Evolutionary conservation across 2,888 invertebrate species (phyloP).

Genomic region (Camponotus fellah): DNA sequence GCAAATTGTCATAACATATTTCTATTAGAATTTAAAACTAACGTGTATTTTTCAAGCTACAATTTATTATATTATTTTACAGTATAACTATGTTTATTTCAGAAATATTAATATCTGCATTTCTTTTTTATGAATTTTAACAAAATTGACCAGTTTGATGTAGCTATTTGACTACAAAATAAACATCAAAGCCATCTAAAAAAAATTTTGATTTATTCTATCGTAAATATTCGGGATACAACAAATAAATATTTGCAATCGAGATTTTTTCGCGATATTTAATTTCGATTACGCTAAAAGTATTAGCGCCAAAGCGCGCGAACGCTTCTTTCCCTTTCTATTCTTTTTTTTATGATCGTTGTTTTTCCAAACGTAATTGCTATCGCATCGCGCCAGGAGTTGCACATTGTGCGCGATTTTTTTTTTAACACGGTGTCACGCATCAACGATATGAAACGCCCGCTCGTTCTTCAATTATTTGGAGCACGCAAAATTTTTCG

Average conservation of each 20-base stretch:
- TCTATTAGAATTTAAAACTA: background rate
- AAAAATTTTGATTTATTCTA: slow-evolving; percentile 55
- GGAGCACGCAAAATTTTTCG: slow-evolving; percentile 53
- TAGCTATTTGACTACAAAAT: background rate
- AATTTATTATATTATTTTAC: background rate
- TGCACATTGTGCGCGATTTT: slow-evolving; percentile 40
- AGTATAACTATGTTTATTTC: background rate
- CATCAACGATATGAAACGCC: slow-evolving; percentile 53
- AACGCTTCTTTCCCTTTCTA: slow-evolving; percentile 17
- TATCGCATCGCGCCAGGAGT: slow-evolving; percentile 42
- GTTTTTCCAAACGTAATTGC: slow-evolving; percentile 49
- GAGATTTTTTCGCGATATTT: slow-evolving; percentile 30
- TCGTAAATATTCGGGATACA: slow-evolving; percentile 53
- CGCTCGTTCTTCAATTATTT: slow-evolving; percentile 54
- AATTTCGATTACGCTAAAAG: slow-evolving; percentile 41
- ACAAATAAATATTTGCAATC: slow-evolving; percentile 66
- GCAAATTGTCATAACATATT: background rate
- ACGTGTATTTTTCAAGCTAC: background rate
- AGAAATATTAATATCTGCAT: background rate
- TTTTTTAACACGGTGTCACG: slow-evolving; percentile 51
- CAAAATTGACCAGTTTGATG: background rate
- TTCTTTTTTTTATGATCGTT: slow-evolving; percentile 10
- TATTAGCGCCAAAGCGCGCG: slow-evolving; percentile 35
- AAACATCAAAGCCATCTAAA: slow-evolving; percentile 5
- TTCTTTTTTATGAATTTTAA: background rate